Evolutionary conservation across 2,797 vertebrate genomes (phyloP), one percentile per base, ranked within the genome.

Genomic region (Diglossa cyanea): DNA sequence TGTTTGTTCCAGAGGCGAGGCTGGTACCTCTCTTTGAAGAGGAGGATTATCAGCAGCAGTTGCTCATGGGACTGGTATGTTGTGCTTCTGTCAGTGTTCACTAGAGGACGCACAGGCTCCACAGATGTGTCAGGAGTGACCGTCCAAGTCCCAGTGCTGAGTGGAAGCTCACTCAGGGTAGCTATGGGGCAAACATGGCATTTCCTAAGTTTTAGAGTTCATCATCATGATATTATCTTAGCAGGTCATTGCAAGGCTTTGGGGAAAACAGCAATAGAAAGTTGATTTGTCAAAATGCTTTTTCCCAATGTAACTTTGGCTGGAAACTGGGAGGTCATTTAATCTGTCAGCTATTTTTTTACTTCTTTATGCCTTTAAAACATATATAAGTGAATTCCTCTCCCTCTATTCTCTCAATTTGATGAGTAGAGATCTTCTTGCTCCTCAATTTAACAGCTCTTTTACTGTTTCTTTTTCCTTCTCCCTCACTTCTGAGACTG

Each of bases 1-100:
- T 92, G 14, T 96, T 94, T 62, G 33, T 96, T 98, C 65, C 94
- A 99, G 99, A 98, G 97, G 98, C 98, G 95, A 98, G 98, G 96
- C 94, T 98, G 84, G 97, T 98, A 51, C 99, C 98, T 35, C 98
- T 99, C 67, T 98, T 99, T 96, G 98, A 99, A 94, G 99, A 99
- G 96, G 99, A 99, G 31, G 99, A 99, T 86, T 97, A 95, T 85
- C 98, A 98, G 61, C 99, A 99, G 97, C 98, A 98, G 84, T 96
- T 98, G 86, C 98, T 99, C 48, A 98, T 99, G 82, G 99, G 99
- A 88, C 97, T 99, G 99, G 99, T 99, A 98, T 96, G 99, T 97
- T 96, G 99, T 97, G 74, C 58, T 89, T 55, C 81, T 62, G 16
- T 86, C 68, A 39, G 14, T 48, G 39, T 44, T 35, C 75, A 71